Evolutionary conservation across 2,113 vertebrate species (phyloP).

Genomic region (Mobula birostris): DNA sequence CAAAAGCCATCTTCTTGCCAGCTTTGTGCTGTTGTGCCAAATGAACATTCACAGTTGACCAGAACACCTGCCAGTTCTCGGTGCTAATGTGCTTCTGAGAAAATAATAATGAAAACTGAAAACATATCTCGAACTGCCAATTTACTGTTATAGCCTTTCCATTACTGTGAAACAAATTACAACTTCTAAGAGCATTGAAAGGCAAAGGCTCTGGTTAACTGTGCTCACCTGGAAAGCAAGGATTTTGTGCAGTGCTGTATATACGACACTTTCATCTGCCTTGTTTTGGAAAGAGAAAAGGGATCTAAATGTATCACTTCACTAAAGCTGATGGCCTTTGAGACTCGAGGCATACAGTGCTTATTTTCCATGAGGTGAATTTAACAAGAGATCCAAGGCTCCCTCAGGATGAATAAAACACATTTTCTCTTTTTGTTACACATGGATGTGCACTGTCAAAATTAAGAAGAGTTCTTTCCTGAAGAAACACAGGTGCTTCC

Average conservation of each 20-base stretch:
- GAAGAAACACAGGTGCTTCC: conserved; percentile 65
- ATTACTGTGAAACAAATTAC: conserved; percentile 37
- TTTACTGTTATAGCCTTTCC: conserved; percentile 38
- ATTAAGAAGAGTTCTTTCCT: conserved; percentile 55
- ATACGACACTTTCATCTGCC: conserved; percentile 28
- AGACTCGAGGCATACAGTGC: conserved; percentile 29
- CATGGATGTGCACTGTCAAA: conserved; percentile 50
- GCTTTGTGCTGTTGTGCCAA: conserved; percentile 39
- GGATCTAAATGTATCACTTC: conserved; percentile 40
- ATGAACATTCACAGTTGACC: conserved; percentile 38
- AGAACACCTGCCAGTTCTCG: conserved; percentile 34
- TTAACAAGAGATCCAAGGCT: conserved; percentile 49
- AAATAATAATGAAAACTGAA: conserved; percentile 38
- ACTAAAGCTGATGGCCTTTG: conserved; percentile 37
- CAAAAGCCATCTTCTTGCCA: conserved; percentile 20
- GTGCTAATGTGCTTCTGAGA: conserved; percentile 39
- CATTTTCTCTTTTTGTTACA: conserved; percentile 59
- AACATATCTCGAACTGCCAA: conserved; percentile 38
- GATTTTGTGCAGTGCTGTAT: conserved; percentile 20
- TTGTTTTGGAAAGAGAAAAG: conserved; percentile 40
- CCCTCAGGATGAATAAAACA: conserved; percentile 53
- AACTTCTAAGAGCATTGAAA: conserved; percentile 32
- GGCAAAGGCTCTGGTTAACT: conserved; percentile 36
- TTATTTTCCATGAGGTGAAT: conserved; percentile 43
- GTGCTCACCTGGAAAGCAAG: conserved; percentile 28